Conservation (phyloP, 1,140 invertebrate species). For the Brachionus plicatilis region DNA sequence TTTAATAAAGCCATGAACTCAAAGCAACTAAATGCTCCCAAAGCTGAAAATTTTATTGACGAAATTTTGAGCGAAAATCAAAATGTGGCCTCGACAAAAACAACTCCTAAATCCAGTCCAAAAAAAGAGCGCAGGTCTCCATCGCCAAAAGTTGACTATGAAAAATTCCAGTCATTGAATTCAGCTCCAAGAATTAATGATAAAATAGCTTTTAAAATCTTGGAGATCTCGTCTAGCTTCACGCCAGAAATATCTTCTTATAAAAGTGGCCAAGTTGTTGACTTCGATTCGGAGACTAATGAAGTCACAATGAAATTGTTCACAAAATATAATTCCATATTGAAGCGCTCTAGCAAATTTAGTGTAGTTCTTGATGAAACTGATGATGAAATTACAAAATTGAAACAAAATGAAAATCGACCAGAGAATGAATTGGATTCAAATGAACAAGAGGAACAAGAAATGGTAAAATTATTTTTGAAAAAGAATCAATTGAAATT, state of each 20-base stretch:
- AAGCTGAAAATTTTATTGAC: slow-evolving; percentile 6
- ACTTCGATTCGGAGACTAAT: background rate
- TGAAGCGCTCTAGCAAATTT: slow-evolving; percentile 34
- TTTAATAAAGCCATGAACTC: background rate
- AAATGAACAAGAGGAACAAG: background rate
- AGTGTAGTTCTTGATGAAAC: slow-evolving; percentile 35
- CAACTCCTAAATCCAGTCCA: background rate
- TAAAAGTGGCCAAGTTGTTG: slow-evolving; percentile 12
- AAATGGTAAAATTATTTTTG: background rate
- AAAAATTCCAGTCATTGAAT: background rate
- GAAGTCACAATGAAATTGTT: slow-evolving; percentile 22
- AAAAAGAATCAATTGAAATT: background rate
- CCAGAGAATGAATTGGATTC: background rate
- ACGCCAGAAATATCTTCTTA: slow-evolving; percentile 16
- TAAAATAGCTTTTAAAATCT: slow-evolving; percentile 22
- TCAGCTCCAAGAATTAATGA: slow-evolving; percentile 12
- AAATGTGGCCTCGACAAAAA: background rate
- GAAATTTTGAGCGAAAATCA: slow-evolving; percentile 5
- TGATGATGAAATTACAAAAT: slow-evolving; percentile 22
- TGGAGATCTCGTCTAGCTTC: slow-evolving; percentile 29
- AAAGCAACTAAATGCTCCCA: slow-evolving; percentile 19
- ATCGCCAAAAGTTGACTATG: slow-evolving; percentile 34
- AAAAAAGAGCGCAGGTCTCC: background rate
- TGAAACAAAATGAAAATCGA: background rate
- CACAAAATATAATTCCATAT: slow-evolving; percentile 1